Base-by-base conservation (phyloP, 2,113 vertebrate genomes). In the Psilopsiagon aurifrons region DNA sequence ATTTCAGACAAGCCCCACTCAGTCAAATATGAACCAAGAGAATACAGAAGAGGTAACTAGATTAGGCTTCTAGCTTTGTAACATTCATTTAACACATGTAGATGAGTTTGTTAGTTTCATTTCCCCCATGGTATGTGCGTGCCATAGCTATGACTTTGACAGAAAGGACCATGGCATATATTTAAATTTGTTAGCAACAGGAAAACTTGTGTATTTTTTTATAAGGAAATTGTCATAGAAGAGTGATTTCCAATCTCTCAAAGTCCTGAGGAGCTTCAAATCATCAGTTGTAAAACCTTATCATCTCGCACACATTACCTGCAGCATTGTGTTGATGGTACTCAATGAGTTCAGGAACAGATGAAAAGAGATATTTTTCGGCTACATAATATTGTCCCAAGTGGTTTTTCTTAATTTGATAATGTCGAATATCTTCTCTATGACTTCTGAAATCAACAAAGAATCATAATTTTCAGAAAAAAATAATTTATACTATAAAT, bases 281-380 rank as follows among this genome's bases (percentile, higher is more conserved):
- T 19, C 28, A 33, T 62, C 54, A 46, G 13, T 7, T 47, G 19
- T 31, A 81, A 81, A 86, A 60, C 17, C 2, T 0, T 43, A 43
- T 16, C 31, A 69, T 17, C 41, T 77, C 43, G 19, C 7, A 20
- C n/a, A 18, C 24, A 55, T 96, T 97, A 99, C 98, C 98, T 75
- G 98, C 99, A 17, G 99, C 98, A 8, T 99, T 99, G 97, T 98
- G 98, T 73, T 98, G 97, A 82, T 99, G 99, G 94, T 99, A 99
- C 70, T 97, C 83, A 3, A 99, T 98, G 70, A 99, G 87, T 3
- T 99, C 98, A 19, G 98, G 98, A 37, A 99, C 92, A 15, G 98
- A 98, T 59, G 31, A 95, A 86, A 99, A 99, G 31, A 97, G 76
- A 28, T 99, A 97, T 89, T 97, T 98, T 69, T 99, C 98, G 33